Evolutionary conservation across 2,113 vertebrate genomes (phyloP), one percentile per base, ranked within the genome.

Genomic region (Theropithecus gelada): DNA sequence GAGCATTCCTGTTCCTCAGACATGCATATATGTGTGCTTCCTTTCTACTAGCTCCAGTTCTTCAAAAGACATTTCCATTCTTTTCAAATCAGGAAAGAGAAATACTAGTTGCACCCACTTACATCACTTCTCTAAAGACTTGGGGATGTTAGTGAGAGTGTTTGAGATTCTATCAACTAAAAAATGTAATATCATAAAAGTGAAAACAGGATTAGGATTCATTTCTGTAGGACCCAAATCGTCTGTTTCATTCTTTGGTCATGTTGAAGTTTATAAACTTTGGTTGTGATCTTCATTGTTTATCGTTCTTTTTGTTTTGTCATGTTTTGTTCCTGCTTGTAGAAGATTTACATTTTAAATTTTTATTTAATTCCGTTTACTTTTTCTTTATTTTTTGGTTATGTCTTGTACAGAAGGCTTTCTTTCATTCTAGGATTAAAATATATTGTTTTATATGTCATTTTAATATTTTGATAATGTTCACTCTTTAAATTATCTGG

Each of bases 61-160:
- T 23, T 50, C 43, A 61, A 10, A 2, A 50, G 38, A 30, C 59
- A 30, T 30, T 30, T 23, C 43, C 5, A n/a, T 4, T 48, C 12
- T 11, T 50, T 43, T 13, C 35, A 27, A 81, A 30, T 59, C 30
- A 83, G 27, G n/a, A 55, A 92, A 82, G n/a, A 16, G 25, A 38
- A 45, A 45, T 6, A 5, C 6, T 25, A 25, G 14, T 30, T 3
- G 6, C 11, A 45, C 2, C 2, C 7, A 23, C 23, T 8, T 22
- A n/a, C 5, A 48, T 30, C 50, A 13, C 43, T 7, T 35, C 50
- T 59, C 50, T 70, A 57, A 68, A 20, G 30, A 70, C 50, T 10
- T n/a, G 73, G 13, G 7, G 40, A 30, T 93, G 3, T 1, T 55
- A 11, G 40, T 64, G 81, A 87, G 59, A 45, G 79, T 8, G 8